Base-by-base conservation (phyloP, 2,113 vertebrate species). In the Lucifuga dentata region DNA sequence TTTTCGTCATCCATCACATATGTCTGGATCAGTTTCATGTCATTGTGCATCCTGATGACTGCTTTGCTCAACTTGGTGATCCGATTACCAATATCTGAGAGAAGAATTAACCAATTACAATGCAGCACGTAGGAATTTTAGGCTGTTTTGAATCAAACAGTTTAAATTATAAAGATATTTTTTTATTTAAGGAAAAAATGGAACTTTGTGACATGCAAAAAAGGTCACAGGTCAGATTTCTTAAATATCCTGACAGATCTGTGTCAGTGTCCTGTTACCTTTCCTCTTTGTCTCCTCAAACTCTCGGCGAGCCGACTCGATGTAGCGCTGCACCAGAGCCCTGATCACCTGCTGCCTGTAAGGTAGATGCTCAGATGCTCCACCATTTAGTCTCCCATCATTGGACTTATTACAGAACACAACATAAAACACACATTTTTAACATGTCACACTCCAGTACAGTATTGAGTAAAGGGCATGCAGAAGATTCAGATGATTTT, bases 251-350 rank as follows among this genome's bases (percentile, higher is more conserved):
- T 11, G 19, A 20, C 33, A 53, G 3, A 17, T 29, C 26, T 3
- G 26, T 29, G 38, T 53, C 1, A 20, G 0, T 0, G 6, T n/a
- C n/a, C n/a, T n/a, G n/a, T 69, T 81, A 96, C 95, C 94, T 95
- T 95, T 96, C 23, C 93, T 86, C 38, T 92, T 93, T 11, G 93
- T 86, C 80, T 97, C 96, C 67, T 96, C 93, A 1, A 96, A 96
- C 84, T 97, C 94, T 5, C 93, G 87, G 44, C 90, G 51, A 32
- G 95, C 95, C 1, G 94, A 95, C 52, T 96, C 95, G 2, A 95
- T 95, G 81, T 95, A 96, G 13, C 94, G 92, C 60, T 95, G 95
- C 15, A 97, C 95, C 84, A 97, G 83, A 16, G 94, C 95, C 41
- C 90, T 84, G 62, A 95, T 94, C 72, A 97, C 94, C 23, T 94